phyloP scores from a whole-genome alignment of 2,113 vertebrate genomes.

The Pampusana beccarii region DNA sequence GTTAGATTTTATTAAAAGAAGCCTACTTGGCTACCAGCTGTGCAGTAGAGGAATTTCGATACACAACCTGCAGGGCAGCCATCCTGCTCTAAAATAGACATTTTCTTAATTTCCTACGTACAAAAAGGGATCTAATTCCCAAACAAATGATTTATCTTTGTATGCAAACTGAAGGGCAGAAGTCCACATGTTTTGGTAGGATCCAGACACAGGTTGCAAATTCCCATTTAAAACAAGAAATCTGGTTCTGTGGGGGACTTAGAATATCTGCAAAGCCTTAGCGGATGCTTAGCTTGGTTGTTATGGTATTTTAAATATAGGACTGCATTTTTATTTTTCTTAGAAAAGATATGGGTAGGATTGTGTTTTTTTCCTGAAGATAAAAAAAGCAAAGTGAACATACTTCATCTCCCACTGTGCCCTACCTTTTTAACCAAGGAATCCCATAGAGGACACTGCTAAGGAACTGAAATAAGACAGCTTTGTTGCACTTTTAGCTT shows the following conservation, averaged over 20 bases:
- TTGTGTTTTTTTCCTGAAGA: not conserved
- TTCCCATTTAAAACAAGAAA: not conserved
- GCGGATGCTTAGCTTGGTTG: not conserved
- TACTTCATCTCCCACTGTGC: not conserved
- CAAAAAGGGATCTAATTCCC: not conserved
- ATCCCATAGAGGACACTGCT: not conserved
- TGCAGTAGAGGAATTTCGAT: not conserved
- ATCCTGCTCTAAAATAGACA: not conserved
- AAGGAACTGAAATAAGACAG: not conserved
- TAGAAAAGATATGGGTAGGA: not conserved
- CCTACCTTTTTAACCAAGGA: not conserved
- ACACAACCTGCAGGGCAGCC: constrained; percentile 12
- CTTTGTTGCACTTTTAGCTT: not conserved
- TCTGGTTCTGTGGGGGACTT: not conserved
- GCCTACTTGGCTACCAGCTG: not conserved
- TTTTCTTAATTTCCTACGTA: constrained; percentile 15
- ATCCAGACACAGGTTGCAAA: not conserved
- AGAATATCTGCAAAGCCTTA: not conserved
- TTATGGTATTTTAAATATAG: not conserved
- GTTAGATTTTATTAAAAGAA: constrained; percentile 37
- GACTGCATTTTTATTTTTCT: not conserved
- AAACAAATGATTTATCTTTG: not conserved
- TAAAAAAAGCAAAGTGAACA: not conserved
- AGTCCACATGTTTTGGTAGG: not conserved
- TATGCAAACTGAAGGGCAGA: not conserved